Base-by-base conservation (phyloP, 2,797 vertebrate species). In the Gymnoscopelus microlampas region DNA sequence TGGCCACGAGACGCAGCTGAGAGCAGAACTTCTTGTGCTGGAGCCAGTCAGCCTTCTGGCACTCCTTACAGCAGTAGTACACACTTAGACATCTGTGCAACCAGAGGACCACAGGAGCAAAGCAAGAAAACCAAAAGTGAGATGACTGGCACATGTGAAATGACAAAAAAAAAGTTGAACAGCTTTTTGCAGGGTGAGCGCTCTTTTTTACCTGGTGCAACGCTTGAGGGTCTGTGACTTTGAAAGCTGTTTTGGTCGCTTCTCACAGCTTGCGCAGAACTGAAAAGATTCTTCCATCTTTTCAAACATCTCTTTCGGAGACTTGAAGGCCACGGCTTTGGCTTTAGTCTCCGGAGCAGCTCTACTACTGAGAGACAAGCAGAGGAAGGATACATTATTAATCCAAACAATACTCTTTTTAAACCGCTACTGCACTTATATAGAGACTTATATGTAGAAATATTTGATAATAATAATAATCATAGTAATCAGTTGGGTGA, bases 241-340 rank as follows among this genome's bases (percentile, higher is more conserved):
- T 0, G 93, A 80, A 1, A 96, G 89, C 0, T 92, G 88, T 59
- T 81, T 71, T 0, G 96, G 94, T 15, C 91, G 88, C 74, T 92
- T 95, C 80, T 92, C 95, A 83, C 97, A 99, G 56, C 83, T 65
- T 0, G 91, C 91, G 0, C 97, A 99, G 71, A 97, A 91, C 79
- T 93, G 93, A 79, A 94, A 99, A 0, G 96, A 96, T 63, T 97
- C 96, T 76, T 98, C 97, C 95, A 99, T 95, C 80, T 94, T 97
- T 84, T 96, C 93, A 84, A 99, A 98, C 96, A 98, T 99, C 77
- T 97, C 96, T 2, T 94, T 95, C 78, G 94, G 95, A 0, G 95
- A 94, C 8, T 50, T 87, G 69, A 96, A 96, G 65, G 91, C 88
- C 0, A 83, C 68, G 19, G 84, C 60, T 0, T 90, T 89, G 14